Evolutionary conservation across 1,140 invertebrate species (phyloP).

Genomic region (Chelonus insularis): DNA sequence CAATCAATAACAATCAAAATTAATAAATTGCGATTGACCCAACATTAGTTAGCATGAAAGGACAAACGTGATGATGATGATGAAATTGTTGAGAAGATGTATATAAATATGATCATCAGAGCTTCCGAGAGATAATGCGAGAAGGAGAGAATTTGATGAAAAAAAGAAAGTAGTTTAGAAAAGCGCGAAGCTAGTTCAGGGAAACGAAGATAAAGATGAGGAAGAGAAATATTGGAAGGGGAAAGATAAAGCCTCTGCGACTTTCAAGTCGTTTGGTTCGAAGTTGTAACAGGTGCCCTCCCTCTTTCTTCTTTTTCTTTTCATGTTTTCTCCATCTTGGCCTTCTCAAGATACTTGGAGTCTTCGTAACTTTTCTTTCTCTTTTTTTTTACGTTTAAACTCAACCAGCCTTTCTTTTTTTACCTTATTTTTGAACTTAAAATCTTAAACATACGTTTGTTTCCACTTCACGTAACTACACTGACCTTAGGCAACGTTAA

Average conservation of each 20-base stretch:
- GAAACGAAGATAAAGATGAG: neutral
- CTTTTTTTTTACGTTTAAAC: no score
- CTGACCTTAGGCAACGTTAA: no score
- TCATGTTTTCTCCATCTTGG: conserved; percentile 1
- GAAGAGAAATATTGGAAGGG: neutral
- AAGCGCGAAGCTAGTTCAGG: neutral
- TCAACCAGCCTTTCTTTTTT: neutral
- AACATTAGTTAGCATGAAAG: neutral
- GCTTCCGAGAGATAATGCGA: neutral
- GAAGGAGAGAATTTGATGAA: neutral
- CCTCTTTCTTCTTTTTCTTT: conserved; percentile 11
- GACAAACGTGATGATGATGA: neutral
- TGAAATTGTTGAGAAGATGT: neutral
- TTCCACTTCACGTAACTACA: no score
- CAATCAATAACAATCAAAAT: neutral
- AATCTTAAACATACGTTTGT: no score
- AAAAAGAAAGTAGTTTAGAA: no score
- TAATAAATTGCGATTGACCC: neutral
- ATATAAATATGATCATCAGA: neutral
- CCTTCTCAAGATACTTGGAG: conserved; percentile 13
- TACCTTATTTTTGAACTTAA: neutral
- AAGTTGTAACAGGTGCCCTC: conserved; percentile 50
- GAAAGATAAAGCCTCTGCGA: conserved; percentile 1
- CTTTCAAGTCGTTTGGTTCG: conserved; percentile 27
- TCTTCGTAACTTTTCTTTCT: neutral